A percentile compares a stretch with the other conserved stretches of the same genome.
phyloP scores from a whole-genome alignment of 2,113 vertebrate genomes.

The Piaya cayana region DNA sequence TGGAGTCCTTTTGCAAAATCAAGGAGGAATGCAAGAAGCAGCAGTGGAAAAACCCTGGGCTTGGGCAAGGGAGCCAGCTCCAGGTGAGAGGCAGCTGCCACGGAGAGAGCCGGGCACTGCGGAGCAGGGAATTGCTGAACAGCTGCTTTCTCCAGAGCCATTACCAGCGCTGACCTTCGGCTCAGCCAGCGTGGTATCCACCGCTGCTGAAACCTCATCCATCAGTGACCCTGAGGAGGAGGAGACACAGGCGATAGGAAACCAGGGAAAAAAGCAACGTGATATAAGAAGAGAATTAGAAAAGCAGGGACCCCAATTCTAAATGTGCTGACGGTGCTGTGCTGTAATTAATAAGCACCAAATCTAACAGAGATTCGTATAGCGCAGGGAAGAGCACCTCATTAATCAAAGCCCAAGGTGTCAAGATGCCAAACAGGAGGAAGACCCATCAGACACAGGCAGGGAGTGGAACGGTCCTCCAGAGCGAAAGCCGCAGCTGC shows the following conservation, averaged over 20 bases:
- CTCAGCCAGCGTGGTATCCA: constrained; percentile 10
- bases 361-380: background rate
- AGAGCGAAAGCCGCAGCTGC: background rate
- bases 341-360: constrained; percentile 68
- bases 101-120: background rate
- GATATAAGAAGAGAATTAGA: constrained; percentile 40
- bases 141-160: constrained; percentile 9
- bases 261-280: background rate
- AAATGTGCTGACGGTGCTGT: constrained; percentile 54
- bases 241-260: background rate
- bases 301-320: constrained; percentile 57
- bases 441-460: background rate
- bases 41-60: background rate
- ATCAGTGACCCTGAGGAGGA: constrained; percentile 27
- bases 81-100: background rate
- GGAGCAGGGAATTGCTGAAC: background rate
- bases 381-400: constrained; percentile 43
- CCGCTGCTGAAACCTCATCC: constrained; percentile 38
- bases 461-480: background rate
- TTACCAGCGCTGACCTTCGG: background rate
- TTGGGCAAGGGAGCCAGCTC: background rate
- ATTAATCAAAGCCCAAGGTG: constrained; percentile 65
- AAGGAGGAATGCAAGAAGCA: background rate
- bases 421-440: constrained; percentile 24
- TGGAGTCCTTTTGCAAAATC: background rate